Evolutionary conservation across 1,140 invertebrate genomes (phyloP), one percentile per base, ranked within the genome.

Genomic region (Ceratosolen fusciceps): DNA sequence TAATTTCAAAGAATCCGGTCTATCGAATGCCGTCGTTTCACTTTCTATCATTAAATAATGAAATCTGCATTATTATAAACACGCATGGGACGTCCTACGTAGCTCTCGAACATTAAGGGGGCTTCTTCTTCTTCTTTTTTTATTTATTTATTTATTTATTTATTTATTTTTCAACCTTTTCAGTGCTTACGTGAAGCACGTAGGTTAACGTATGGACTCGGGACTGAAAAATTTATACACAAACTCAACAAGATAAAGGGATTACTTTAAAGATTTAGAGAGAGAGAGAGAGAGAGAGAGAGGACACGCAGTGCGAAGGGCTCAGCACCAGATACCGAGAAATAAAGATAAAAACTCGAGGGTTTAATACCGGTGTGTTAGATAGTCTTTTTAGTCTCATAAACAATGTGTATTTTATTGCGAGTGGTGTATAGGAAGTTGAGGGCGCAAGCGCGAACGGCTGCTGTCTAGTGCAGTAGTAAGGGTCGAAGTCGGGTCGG

Each of bases 321-420:
- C n/a, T n/a, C n/a, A n/a, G n/a, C 37, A 9, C 12, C n/a, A 9
- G 12, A 58, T 4, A 73, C 29, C 1, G 21, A 60, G 34, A 37
- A 21, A 37, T 19, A 47, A 24, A 65, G 37, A 74, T 21, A 67
- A 43, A 47, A 65, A 58, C 1, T 8, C 5, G 0, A 60, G 29
- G 37, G 31, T 58, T 60, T 77, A 70, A 60, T 71, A 47, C 56
- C 9, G 8, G 16, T 29, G 26, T 29, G 72, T 2, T 12, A 70
- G 52, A 31, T 58, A 29, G 4, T 68, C 39, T 24, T 34, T 29
- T 19, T 4, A 65, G 26, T 26, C 8, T 47, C 31, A 39, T 78
- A 78, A 78, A 72, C 56, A 78, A 72, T 71, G 52, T 21, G 73
- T 24, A 37, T 37, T 71, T 71, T 77, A 77, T 71, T 29, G 26